Evolutionary conservation across 2,797 vertebrate species (phyloP).

Genomic region (Margarornis squamiger): DNA sequence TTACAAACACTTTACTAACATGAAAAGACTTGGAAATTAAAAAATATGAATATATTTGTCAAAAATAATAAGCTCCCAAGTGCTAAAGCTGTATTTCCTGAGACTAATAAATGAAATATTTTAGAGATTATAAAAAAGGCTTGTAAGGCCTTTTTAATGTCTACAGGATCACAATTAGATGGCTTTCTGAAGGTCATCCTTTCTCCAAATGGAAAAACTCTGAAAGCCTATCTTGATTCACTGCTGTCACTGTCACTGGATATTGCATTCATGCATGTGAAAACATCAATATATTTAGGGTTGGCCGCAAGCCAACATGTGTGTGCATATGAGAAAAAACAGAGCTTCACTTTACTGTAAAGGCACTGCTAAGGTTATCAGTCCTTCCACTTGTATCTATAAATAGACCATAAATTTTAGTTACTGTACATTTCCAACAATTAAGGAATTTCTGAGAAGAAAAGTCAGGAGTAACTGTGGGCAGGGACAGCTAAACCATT

Average conservation of each 20-base stretch:
- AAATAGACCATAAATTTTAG: background rate
- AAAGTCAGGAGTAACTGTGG: background rate
- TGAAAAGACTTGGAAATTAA: background rate
- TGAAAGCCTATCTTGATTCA: background rate
- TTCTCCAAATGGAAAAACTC: background rate
- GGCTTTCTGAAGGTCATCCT: background rate
- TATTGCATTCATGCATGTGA: background rate
- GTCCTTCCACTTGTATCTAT: background rate
- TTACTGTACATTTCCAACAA: background rate
- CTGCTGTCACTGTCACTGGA: background rate
- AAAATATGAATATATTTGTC: background rate
- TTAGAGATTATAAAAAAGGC: background rate
- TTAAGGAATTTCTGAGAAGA: background rate
- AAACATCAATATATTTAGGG: background rate
- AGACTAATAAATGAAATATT: background rate
- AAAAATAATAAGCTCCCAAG: background rate
- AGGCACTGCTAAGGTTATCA: slow-evolving; percentile 23
- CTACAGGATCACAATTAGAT: background rate
- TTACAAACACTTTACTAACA: background rate
- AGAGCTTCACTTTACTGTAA: slow-evolving; percentile 11
- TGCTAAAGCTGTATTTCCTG: background rate
- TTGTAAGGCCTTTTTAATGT: background rate
- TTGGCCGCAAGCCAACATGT: background rate
- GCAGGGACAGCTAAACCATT: background rate
- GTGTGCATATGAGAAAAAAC: slow-evolving; percentile 18